Base-by-base conservation (phyloP, 2,797 vertebrate genomes). In the Nyctibius grandis region DNA sequence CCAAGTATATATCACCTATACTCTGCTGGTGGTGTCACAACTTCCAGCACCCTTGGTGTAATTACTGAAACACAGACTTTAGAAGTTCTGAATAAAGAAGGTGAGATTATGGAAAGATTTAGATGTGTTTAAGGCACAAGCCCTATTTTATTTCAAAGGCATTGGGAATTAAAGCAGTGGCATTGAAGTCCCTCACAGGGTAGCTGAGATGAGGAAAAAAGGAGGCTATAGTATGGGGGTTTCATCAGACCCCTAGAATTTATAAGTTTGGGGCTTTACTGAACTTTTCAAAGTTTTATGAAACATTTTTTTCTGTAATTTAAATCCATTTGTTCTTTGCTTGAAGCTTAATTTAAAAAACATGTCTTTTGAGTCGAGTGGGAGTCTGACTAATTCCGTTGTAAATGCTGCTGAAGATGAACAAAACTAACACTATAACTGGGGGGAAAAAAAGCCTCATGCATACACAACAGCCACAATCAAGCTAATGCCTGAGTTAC, bases 341-440 rank as follows among this genome's bases (percentile, higher is more conserved):
- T 40, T 33, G 38, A 80, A 93, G 61, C 65, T 64, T 96, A 96
- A 93, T 97, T 93, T 93, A 51, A 95, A 94, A 95, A 94, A 94
- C 54, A 51, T 91, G 82, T 88, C 81, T 91, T 87, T 69, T 53
- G 79, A 92, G 74, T 63, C 54, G 47, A 94, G 38, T 82, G 85
- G 61, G 82, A 94, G 45, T 65, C 93, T 94, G 79, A 95, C 82
- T 91, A 95, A 94, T 95, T 95, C 94, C 4, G 40, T 6, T 89
- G 51, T 54, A 77, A 88, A 75, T 42, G 54, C 48, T 85, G 79
- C 70, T 70, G 89, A 86, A 93, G 42, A 81, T 78, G 85, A 87
- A 91, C 57, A 79, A 90, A 90, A 82, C 63, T 68, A 89, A 94
- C 40, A 34, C 10, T 21, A 12, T 23, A 60, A 78, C 13, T 92